phyloP scores from a whole-genome alignment of 2,797 vertebrate genomes.

The Sebastes vulpes region DNA sequence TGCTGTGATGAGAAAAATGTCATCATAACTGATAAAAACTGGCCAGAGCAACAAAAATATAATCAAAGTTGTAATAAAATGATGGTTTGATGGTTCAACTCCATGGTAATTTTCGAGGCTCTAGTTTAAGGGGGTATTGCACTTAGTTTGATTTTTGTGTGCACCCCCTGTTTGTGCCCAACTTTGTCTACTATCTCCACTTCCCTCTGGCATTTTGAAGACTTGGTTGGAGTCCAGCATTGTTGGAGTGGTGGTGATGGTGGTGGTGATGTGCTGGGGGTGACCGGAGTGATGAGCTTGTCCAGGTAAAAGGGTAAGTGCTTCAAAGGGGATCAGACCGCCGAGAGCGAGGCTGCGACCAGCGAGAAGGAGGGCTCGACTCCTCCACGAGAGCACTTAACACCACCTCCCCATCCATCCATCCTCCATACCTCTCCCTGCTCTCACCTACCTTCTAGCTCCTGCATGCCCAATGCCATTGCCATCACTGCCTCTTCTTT shows the following conservation, averaged over 20 bases:
- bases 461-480: slow-evolving; percentile 75
- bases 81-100: not conserved
- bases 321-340: slow-evolving; percentile 87
- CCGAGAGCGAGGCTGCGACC: slow-evolving; percentile 71
- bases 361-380: slow-evolving; percentile 73
- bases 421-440: slow-evolving; percentile 47
- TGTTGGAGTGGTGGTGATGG: slow-evolving; percentile 3
- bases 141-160: not conserved
- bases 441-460: slow-evolving; percentile 65
- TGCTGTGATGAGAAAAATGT: not conserved
- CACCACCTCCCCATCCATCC: slow-evolving; percentile 66
- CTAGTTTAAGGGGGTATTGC: not conserved
- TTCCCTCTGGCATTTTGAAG: not conserved
- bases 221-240: slow-evolving; percentile 32
- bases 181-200: not conserved
- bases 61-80: not conserved
- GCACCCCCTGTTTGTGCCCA: not conserved
- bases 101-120: not conserved
- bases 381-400: slow-evolving; percentile 82
- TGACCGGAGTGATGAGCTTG: slow-evolving; percentile 77
- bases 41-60: not conserved
- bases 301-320: slow-evolving; percentile 94
- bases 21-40: not conserved
- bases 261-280: slow-evolving; percentile 7
- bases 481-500: slow-evolving; percentile 58